Conservation (phyloP, 2,888 invertebrate species). For the Globia sparganii region DNA sequence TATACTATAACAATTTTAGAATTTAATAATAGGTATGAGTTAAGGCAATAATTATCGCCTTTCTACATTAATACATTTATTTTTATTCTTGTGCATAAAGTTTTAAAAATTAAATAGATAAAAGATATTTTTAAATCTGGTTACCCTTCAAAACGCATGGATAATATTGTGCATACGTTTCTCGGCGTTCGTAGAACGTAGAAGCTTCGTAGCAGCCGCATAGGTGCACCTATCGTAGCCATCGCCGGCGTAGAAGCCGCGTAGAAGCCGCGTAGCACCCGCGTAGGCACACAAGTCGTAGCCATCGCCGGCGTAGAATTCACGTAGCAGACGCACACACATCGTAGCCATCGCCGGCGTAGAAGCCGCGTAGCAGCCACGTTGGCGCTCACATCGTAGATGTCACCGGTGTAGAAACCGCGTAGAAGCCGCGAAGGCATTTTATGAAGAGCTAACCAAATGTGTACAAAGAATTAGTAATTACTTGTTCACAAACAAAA, state of each 20-base stretch:
- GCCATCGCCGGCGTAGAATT: neutral
- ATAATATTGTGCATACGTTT: neutral
- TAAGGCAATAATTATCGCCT: neutral
- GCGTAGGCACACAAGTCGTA: neutral
- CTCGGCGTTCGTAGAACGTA: neutral
- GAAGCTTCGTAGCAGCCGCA: neutral
- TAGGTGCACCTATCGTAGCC: neutral
- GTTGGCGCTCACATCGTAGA: neutral
- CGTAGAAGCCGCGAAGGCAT: neutral
- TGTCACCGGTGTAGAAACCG: neutral
- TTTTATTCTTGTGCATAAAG: neutral
- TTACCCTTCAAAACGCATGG: neutral
- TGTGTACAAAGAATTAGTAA: neutral
- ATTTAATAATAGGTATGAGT: neutral
- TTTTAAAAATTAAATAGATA: neutral
- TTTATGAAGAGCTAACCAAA: neutral
- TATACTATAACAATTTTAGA: neutral
- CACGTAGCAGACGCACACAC: neutral
- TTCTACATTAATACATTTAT: neutral
- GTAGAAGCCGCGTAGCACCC: neutral
- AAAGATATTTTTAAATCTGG: neutral
- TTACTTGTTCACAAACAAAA: conserved; percentile 6
- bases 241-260: neutral
- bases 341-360: neutral
- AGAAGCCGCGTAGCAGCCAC: neutral